Percentiles rank a stretch among this genome's conserved stretches.
Conservation (phyloP, 2,113 vertebrate species). For the Bufo bufo region DNA sequence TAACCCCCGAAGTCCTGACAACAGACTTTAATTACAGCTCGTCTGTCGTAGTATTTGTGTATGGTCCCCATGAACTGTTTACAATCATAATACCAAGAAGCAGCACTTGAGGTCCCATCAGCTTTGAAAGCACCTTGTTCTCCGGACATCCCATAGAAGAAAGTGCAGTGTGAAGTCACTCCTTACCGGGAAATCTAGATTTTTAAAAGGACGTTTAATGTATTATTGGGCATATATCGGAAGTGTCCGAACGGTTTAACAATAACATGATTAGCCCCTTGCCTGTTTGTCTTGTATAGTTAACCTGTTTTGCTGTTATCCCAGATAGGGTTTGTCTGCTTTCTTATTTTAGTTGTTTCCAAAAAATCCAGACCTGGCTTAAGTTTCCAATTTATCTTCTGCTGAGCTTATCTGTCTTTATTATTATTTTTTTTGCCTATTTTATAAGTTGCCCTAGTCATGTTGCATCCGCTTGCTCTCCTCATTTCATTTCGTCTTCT, state of each 20-base stretch:
- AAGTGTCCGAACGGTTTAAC: slow-evolving; percentile 80
- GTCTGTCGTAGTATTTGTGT: slow-evolving; percentile 79
- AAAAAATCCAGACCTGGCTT: slow-evolving; percentile 29
- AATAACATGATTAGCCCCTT: slow-evolving; percentile 75
- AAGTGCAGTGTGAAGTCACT: slow-evolving; percentile 79
- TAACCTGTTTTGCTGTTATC: neutral
- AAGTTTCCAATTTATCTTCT: neutral
- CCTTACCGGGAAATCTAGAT: slow-evolving; percentile 71
- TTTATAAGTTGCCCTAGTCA: slow-evolving; percentile 41
- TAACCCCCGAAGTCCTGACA: slow-evolving; percentile 71
- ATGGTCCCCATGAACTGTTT: slow-evolving; percentile 80
- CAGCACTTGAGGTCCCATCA: slow-evolving; percentile 87
- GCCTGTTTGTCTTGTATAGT: slow-evolving; percentile 69
- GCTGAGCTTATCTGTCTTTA: slow-evolving; percentile 27
- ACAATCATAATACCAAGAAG: slow-evolving; percentile 70
- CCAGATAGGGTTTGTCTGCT: slow-evolving; percentile 67
- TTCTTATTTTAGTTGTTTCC: slow-evolving; percentile 62
- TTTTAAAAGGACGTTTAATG: slow-evolving; percentile 76
- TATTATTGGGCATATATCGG: slow-evolving; percentile 78
- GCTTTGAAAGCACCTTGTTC: slow-evolving; percentile 84
- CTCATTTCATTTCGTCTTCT: neutral
- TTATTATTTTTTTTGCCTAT: slow-evolving; percentile 2
- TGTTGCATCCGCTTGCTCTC: slow-evolving; percentile 26
- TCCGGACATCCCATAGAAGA: slow-evolving; percentile 78
- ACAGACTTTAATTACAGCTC: slow-evolving; percentile 76